phyloP scores from a whole-genome alignment of 1,140 invertebrate genomes.

The Samia ricini region DNA sequence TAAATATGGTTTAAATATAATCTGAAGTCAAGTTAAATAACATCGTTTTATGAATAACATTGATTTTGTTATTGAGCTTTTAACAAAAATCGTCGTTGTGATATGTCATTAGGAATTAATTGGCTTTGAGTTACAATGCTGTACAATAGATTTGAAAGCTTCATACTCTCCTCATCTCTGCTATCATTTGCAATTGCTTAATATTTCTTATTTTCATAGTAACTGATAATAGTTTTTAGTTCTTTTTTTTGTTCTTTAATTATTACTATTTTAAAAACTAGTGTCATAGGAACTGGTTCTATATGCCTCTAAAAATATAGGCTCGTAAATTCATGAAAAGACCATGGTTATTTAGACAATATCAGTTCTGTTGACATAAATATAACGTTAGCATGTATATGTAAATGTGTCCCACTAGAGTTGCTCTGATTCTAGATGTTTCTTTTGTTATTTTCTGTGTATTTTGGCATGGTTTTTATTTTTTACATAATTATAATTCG shows the following conservation, averaged over 20 bases:
- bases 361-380: constrained; percentile 28
- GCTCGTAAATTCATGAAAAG: too few species aligned
- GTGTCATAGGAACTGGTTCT: constrained; percentile 4
- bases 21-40: constrained; percentile 74
- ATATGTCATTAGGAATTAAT: constrained; percentile 48
- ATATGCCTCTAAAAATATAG: background rate
- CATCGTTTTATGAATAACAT: constrained; percentile 63
- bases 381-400: constrained; percentile 55
- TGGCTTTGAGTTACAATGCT: constrained; percentile 58
- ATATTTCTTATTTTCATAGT: constrained; percentile 59
- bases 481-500: too few species aligned
- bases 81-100: constrained; percentile 30
- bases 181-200: constrained; percentile 55
- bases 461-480: constrained; percentile 62
- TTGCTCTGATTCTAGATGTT: constrained; percentile 54
- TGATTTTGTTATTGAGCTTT: constrained; percentile 56
- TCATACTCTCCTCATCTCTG: constrained; percentile 58
- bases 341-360: too few species aligned
- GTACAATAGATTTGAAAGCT: constrained; percentile 70
- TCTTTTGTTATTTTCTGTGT: constrained; percentile 34
- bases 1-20: constrained; percentile 26
- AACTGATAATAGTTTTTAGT: constrained; percentile 45
- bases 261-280: constrained; percentile 7
- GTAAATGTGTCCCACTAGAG: constrained; percentile 58
- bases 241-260: constrained; percentile 54